A percentile compares a stretch with the other conserved stretches of the same genome.
Conservation (phyloP, 1,140 invertebrate genomes). For the Latrodectus geometricus region DNA sequence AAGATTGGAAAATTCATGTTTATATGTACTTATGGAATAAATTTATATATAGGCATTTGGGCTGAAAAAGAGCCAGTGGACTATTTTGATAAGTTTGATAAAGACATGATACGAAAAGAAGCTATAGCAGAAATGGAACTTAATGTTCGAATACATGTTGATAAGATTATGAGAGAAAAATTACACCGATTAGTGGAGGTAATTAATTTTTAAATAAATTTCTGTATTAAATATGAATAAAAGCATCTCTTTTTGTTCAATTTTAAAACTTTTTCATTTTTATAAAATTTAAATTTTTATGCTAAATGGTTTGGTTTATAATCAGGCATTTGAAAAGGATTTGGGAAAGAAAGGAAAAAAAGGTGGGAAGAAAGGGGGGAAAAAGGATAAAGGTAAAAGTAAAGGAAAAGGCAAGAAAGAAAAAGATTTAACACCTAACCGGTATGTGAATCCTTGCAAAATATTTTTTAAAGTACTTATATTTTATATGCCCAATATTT, state of each 20-base stretch:
- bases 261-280: background rate
- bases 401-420: conserved; percentile 79
- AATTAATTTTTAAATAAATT: conserved; percentile 35
- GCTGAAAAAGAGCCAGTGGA: conserved; percentile 79
- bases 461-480: no score
- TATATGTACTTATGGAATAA: background rate
- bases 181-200: conserved; percentile 81
- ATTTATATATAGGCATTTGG: conserved; percentile 79
- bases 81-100: conserved; percentile 79
- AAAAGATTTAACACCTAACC: conserved; percentile 93
- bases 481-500: no score
- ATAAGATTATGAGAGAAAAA: conserved; percentile 87
- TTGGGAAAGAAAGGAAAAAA: conserved; percentile 79
- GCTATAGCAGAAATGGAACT: conserved; percentile 85
- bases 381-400: conserved; percentile 55
- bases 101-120: conserved; percentile 81
- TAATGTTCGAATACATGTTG: conserved; percentile 84
- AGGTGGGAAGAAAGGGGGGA: conserved; percentile 70
- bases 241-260: background rate
- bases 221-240: background rate
- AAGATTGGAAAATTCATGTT: no score
- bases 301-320: background rate
- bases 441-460: conserved; percentile 59
- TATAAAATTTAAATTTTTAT: background rate
- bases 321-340: conserved; percentile 79